Evolutionary conservation across 2,797 vertebrate species (phyloP), one percentile per base, ranked within the genome.

Genomic region (Peromyscus nudipes): DNA sequence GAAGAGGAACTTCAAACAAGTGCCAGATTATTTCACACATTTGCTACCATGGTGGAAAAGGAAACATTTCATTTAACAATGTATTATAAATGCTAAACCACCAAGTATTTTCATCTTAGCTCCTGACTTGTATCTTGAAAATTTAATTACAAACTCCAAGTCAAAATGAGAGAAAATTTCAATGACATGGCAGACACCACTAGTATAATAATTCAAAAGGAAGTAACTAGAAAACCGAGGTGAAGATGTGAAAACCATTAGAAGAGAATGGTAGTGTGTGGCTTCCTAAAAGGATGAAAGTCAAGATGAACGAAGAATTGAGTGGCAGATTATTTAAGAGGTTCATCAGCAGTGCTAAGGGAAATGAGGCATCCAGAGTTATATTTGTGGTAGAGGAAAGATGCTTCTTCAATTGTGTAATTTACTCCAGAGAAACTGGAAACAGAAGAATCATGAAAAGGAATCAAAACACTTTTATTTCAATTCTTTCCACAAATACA

Each of bases 381-480:
- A 75, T 93, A 46, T 65, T 95, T 95, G 95, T 77, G 87, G 84
- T 7, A 85, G 43, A 89, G 80, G 12, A 96, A 65, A 46, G 21
- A 23, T 46, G 17, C 11, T 81, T 81, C 34, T 29, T 93, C 89
- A 96, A 85, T 80, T 77, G 43, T 77, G 89, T 88, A 92, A 93
- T 94, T 96, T 82, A 83, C 43, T 89, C 37, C 94, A 37, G 84
- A 95, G 57, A 94, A 91, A 25, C 6, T 89, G 11, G 76, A 93
- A 92, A 89, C 85, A 75, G 37, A 29, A 27, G 52, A 88, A 94
- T 60, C 21, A 93, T 82, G 81, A 96, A 95, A 79, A 65, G 83
- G 55, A 60, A 43, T 55, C 64, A 67, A 37, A 69, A 86, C 21
- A 5, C n/a, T 37, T 69, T 49, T 52, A 49, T 96, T 91, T 85